Evolutionary conservation across 2,888 invertebrate species (phyloP).

Genomic region (Empis livida): DNA sequence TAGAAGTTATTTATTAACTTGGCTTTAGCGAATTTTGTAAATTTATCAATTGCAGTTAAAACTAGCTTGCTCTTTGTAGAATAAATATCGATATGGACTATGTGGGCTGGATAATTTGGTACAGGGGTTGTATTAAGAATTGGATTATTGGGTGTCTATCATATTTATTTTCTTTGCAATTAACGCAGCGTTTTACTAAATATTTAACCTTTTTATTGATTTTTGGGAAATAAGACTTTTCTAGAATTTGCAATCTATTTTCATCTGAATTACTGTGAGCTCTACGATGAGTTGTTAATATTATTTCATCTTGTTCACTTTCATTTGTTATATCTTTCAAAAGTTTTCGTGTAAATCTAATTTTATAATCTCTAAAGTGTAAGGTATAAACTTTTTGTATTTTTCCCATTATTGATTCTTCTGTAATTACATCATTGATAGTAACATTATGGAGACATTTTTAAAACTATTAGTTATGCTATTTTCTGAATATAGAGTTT

Average conservation of each 20-base stretch:
- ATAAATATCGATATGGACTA: constrained; percentile 12
- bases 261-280: constrained; percentile 7
- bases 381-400: constrained; percentile 1
- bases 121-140: constrained; percentile 9
- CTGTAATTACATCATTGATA: background rate
- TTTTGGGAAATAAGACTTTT: constrained; percentile 8
- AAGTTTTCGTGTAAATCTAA: constrained; percentile 1
- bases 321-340: background rate
- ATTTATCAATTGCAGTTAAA: constrained; percentile 11
- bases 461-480: constrained; percentile 1
- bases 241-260: constrained; percentile 10
- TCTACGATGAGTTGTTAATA: constrained; percentile 4
- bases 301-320: constrained; percentile 5
- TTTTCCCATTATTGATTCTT: constrained; percentile 2
- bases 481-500: no score
- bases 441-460: constrained; percentile 2
- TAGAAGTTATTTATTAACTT: constrained; percentile 7
- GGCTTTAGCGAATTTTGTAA: constrained; percentile 8
- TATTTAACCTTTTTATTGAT: constrained; percentile 3
- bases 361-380: constrained; percentile 3
- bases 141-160: constrained; percentile 9
- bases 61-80: constrained; percentile 7
- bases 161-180: constrained; percentile 9
- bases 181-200: constrained; percentile 1
- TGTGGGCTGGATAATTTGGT: constrained; percentile 11